Evolutionary conservation across 2,113 vertebrate genomes (phyloP).

Genomic region (Dipodomys ordii): DNA sequence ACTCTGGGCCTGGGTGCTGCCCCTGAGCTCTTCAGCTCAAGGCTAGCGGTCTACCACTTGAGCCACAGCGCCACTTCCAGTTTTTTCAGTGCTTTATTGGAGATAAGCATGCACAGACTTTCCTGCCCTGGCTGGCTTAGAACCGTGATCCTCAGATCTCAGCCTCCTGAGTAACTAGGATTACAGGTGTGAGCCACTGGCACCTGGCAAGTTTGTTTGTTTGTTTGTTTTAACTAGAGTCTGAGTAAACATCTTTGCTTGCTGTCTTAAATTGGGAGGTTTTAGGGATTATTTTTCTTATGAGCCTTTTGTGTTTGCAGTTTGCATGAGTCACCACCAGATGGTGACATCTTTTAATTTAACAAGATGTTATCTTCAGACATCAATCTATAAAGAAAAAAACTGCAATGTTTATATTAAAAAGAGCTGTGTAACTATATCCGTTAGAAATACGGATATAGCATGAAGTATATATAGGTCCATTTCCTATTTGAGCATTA

Average conservation of each 20-base stretch:
- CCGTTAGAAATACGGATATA: constrained; percentile 4
- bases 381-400: constrained; percentile 53
- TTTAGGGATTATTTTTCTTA: neutral
- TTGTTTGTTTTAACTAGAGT: no score
- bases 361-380: constrained; percentile 7
- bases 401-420: constrained; percentile 25
- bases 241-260: neutral
- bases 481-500: neutral
- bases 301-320: constrained; percentile 21
- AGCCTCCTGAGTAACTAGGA: no score
- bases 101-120: no score
- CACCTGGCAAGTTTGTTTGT: no score
- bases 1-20: no score
- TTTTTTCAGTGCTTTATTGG: no score
- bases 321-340: constrained; percentile 63
- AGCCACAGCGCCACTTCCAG: no score
- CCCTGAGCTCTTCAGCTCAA: no score
- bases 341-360: constrained; percentile 65
- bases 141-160: no score
- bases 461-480: neutral
- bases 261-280: neutral
- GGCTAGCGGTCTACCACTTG: no score
- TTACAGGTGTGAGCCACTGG: no score
- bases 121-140: no score
- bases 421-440: constrained; percentile 16